Conservation (phyloP, 2,113 vertebrate species). For the Sapajus apella region DNA sequence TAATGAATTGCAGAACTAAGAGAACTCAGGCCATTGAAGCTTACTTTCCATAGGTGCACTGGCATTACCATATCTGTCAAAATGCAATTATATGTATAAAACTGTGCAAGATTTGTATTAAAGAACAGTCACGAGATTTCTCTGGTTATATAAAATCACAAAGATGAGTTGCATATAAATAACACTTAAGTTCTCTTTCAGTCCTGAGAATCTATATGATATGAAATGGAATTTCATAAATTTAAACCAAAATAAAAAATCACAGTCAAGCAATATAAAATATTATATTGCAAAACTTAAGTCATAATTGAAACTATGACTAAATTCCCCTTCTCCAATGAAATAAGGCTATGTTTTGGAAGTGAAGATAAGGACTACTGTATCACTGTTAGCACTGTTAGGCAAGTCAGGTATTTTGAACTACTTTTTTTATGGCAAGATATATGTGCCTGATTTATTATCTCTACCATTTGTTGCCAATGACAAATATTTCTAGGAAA, state of each 20-base stretch:
- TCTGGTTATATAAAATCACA: not conserved
- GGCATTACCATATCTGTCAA: not conserved
- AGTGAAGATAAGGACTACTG: not conserved
- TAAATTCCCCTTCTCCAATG: not conserved
- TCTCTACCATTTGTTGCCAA: not conserved
- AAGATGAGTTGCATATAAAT: not conserved
- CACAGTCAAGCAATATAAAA: not conserved
- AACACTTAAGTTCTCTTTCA: not conserved
- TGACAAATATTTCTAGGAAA: not conserved
- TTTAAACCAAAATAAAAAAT: not conserved
- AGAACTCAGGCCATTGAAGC: not conserved
- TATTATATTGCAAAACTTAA: not conserved
- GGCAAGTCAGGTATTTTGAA: not conserved
- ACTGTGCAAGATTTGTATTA: not conserved
- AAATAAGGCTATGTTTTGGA: not conserved
- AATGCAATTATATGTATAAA: not conserved
- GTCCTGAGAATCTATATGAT: not conserved
- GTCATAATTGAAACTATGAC: not conserved
- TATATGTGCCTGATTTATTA: not conserved
- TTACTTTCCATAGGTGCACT: not conserved
- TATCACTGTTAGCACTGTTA: not conserved
- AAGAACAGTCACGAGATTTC: not conserved
- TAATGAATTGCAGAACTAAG: slow-evolving; percentile 45
- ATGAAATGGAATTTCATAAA: slow-evolving; percentile 18
- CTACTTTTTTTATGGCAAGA: not conserved